phyloP scores from a whole-genome alignment of 2,113 vertebrate genomes.

The Azemiops feae region DNA sequence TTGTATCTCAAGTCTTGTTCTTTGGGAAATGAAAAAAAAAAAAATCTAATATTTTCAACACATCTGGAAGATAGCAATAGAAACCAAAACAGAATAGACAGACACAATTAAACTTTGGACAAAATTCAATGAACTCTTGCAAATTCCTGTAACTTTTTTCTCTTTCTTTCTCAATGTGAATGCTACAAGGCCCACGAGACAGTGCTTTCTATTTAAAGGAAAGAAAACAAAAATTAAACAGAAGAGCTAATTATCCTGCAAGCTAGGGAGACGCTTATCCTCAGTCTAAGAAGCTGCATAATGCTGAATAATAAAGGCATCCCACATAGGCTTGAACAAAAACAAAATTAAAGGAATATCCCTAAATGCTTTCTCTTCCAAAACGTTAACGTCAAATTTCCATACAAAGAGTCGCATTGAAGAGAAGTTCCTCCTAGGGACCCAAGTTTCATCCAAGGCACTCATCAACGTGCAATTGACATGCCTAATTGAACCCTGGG shows the following conservation, averaged over 20 bases:
- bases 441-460: neutral
- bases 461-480: neutral
- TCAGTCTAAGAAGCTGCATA: neutral
- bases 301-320: constrained; percentile 10
- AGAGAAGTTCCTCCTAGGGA: neutral
- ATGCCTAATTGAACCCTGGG: constrained; percentile 26
- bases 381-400: neutral
- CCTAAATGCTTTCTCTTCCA: neutral
- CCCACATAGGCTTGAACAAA: neutral
- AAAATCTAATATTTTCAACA: neutral
- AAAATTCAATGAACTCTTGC: neutral
- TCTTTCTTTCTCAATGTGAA: neutral
- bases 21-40: neutral
- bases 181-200: neutral
- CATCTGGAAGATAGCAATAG: neutral
- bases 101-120: neutral
- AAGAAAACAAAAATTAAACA: neutral
- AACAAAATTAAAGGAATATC: constrained; percentile 13
- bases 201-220: neutral
- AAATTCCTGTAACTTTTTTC: neutral
- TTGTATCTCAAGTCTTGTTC: neutral
- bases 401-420: neutral
- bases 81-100: neutral
- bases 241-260: neutral
- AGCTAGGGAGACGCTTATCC: neutral